These are phyloP conservation scores for Caerostris extrusa DNA, from an alignment of 1,140 invertebrate species.

Conservation along the genomic window DNA sequence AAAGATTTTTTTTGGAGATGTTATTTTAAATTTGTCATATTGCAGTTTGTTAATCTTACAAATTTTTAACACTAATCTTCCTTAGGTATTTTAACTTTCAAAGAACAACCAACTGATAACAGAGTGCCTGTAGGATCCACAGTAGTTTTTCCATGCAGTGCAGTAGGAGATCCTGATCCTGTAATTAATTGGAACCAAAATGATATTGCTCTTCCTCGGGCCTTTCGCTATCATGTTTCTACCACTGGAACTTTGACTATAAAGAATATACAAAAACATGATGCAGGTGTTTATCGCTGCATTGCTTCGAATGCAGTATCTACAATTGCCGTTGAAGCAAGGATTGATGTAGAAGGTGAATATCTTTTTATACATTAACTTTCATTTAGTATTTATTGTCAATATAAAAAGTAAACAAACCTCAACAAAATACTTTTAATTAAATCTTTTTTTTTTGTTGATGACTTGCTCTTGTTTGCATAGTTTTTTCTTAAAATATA, in stretches of 20 bases:
- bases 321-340: constrained; percentile 85
- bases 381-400: too few species aligned
- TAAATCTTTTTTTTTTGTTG: too few species aligned
- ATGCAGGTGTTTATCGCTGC: constrained; percentile 88
- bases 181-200: constrained; percentile 88
- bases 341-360: constrained; percentile 87
- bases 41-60: too few species aligned
- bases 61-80: background rate
- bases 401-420: too few species aligned
- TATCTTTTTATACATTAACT: background rate
- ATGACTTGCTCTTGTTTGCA: too few species aligned
- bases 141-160: constrained; percentile 86
- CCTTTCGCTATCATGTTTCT: constrained; percentile 81
- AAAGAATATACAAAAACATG: constrained; percentile 84
- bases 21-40: too few species aligned
- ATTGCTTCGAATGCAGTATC: constrained; percentile 87
- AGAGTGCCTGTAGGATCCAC: constrained; percentile 82
- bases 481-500: too few species aligned
- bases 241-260: constrained; percentile 86
- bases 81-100: constrained; percentile 78
- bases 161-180: constrained; percentile 86
- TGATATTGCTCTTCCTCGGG: constrained; percentile 84
- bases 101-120: constrained; percentile 80
- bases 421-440: too few species aligned
- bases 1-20: too few species aligned